These are phyloP conservation scores for Diogma glabrata DNA, from an alignment of 2,888 invertebrate species.

Conservation along the genomic window DNA sequence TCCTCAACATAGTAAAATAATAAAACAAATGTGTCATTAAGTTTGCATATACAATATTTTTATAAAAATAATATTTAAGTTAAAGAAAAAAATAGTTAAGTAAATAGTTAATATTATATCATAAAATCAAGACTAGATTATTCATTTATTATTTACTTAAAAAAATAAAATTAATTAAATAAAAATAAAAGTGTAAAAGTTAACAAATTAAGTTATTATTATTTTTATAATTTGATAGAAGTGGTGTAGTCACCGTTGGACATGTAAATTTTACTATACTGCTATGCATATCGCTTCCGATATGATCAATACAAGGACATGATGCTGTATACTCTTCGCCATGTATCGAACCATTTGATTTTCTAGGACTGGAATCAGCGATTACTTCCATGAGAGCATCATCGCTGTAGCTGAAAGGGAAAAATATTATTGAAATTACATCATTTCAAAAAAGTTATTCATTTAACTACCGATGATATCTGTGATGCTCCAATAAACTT, in stretches of 20 bases:
- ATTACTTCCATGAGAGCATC: constrained; percentile 34
- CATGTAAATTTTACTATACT: not conserved
- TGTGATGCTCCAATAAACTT: constrained; percentile 43
- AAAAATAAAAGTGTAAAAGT: not conserved
- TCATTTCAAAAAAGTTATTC: not conserved
- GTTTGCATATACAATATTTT: no score
- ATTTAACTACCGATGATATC: constrained; percentile 33
- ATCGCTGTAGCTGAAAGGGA: constrained; percentile 25
- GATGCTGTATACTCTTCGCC: constrained; percentile 31
- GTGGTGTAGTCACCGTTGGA: constrained; percentile 30
- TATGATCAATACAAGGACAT: constrained; percentile 31
- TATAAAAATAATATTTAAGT: no score
- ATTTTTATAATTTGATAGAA: constrained; percentile 32
- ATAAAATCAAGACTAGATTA: no score
- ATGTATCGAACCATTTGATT: constrained; percentile 30
- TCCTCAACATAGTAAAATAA: no score
- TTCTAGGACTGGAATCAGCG: constrained; percentile 29
- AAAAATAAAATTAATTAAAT: constrained; percentile 2
- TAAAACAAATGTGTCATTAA: no score
- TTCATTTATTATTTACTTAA: not conserved
- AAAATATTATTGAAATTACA: not conserved
- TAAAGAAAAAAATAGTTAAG: no score
- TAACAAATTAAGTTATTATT: constrained; percentile 26
- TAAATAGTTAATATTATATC: no score
- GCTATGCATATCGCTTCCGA: constrained; percentile 12